Evolutionary conservation across 2,113 vertebrate genomes (phyloP), one percentile per base, ranked within the genome.

Genomic region (Gymnarchus niloticus): DNA sequence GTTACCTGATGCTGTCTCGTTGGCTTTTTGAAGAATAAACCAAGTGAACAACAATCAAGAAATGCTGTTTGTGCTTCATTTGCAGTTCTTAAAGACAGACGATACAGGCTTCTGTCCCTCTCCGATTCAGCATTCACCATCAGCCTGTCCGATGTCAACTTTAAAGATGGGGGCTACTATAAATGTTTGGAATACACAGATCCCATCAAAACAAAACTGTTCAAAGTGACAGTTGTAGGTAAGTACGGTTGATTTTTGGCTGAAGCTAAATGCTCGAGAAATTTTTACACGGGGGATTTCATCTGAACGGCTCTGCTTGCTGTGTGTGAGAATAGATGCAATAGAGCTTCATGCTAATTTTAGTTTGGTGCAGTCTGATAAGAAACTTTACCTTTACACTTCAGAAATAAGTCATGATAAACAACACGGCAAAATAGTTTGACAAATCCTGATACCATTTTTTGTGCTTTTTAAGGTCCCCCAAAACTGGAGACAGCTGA

Each of bases 141-240:
- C 77, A 89, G 85, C 10, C 54, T 95, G 82, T 90, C 91, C 2
- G 44, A 88, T 8, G 84, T 94, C 51, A 91, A 83, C 14, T 92
- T 94, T 46, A 91, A 86, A 44, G 94, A 95, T 83, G 92, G 90
- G 84, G 95, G 95, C 46, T 78, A 65, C 48, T 95, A 95, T 85
- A 93, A 41, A 6, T 95, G 94, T 88, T 2, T 59, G 56, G 83
- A 90, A 9, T 95, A 94, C n/a, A 69, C 0, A 3, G 0, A 76
- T 0, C 2, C 2, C 0, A 19, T 57, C 1, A 57, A 0, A 5
- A 82, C 84, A 41, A 94, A 78, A 85, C 88, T 3, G 37, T 89
- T 92, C 76, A 85, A 91, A 83, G 90, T 95, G 48, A 93, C 89
- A 0, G 93, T 95, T 83, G 37, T 95, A 41, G 92, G 95, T 95